These are phyloP conservation scores for Tokudaia muenninki DNA, from an alignment of 2,797 vertebrate species.

Conservation along the genomic window DNA sequence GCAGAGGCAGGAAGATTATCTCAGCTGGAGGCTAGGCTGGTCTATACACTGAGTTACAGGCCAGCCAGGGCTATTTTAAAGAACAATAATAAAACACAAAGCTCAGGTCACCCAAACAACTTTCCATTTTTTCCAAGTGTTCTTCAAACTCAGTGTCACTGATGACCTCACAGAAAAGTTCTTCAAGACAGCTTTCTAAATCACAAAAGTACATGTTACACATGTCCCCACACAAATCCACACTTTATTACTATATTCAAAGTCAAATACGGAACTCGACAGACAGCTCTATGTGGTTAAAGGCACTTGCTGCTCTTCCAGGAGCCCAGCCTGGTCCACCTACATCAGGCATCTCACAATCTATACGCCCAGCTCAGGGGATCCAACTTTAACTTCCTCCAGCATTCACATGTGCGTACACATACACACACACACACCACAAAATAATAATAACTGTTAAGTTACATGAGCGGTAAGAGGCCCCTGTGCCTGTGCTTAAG, in stretches of 20 bases:
- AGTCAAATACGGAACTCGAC: not conserved
- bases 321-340: not conserved
- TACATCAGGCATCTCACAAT: not conserved
- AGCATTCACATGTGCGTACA: not conserved
- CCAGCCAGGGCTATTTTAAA: not conserved
- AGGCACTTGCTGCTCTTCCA: not conserved
- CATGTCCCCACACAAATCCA: not conserved
- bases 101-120: not conserved
- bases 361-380: not conserved
- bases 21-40: not conserved
- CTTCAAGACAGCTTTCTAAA: not conserved
- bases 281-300: not conserved
- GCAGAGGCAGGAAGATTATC: not conserved
- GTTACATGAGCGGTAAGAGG: not conserved
- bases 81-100: not conserved
- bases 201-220: fast-evolving
- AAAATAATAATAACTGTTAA: not conserved
- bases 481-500: not conserved
- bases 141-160: slow-evolving; percentile 40
- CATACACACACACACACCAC: not conserved
- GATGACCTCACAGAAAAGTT: not conserved
- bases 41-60: not conserved
- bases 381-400: not conserved
- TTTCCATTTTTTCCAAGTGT: not conserved
- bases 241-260: not conserved